Evolutionary conservation across 2,888 invertebrate species (phyloP).

Genomic region (Monochamus alternatus): DNA sequence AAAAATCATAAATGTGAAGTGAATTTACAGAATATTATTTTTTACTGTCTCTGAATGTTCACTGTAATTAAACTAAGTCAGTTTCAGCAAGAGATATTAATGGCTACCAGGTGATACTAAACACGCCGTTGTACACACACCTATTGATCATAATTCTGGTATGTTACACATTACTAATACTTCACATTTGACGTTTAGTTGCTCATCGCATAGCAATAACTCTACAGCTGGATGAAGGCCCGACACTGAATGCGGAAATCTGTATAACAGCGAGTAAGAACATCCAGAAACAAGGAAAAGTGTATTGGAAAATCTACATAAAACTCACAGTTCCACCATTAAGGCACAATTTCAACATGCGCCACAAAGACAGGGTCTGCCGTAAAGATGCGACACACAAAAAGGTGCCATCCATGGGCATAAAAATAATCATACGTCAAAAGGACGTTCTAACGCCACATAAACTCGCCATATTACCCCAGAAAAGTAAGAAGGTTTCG

Average conservation of each 20-base stretch:
- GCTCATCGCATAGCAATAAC: no score
- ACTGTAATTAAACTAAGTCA: no score
- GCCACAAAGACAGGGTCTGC: not conserved
- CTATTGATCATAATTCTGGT: no score
- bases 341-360: not conserved
- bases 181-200: no score
- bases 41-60: no score
- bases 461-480: not conserved
- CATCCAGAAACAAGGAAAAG: not conserved
- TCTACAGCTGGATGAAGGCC: no score
- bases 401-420: not conserved
- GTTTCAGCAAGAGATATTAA: no score
- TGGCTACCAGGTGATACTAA: no score
- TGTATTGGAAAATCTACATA: conserved; percentile 6
- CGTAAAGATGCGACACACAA: not conserved
- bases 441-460: not conserved
- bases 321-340: not conserved
- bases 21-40: no score
- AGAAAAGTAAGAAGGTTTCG: not conserved
- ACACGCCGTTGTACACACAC: no score
- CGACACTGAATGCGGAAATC: not conserved
- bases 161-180: no score
- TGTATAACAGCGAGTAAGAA: not conserved
- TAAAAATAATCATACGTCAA: not conserved
- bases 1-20: no score